Percentiles rank a stretch among this genome's conserved stretches.
Evolutionary conservation across 2,113 vertebrate species (phyloP).

Genomic region (Cyprinodon brontotheroides): DNA sequence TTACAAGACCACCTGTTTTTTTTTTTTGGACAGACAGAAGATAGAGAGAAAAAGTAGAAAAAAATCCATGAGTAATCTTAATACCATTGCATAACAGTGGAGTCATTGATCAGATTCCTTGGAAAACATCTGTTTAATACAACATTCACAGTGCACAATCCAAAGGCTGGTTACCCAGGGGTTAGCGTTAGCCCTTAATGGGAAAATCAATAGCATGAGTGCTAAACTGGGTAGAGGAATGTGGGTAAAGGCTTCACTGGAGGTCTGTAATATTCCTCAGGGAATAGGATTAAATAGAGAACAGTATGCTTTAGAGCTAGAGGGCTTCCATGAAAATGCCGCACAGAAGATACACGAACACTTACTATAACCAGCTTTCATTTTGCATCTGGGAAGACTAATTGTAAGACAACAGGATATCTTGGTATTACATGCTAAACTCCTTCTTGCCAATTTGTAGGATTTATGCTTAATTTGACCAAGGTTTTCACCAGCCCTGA

Average conservation of each 20-base stretch:
- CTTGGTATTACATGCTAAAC: not conserved
- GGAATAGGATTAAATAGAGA: slow-evolving; percentile 78
- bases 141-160: slow-evolving; percentile 68
- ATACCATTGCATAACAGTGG: slow-evolving; percentile 74
- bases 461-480: not conserved
- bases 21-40: slow-evolving; percentile 42
- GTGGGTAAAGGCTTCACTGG: slow-evolving; percentile 72
- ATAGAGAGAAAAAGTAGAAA: slow-evolving; percentile 20
- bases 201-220: slow-evolving; percentile 77
- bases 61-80: slow-evolving; percentile 68
- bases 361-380: slow-evolving; percentile 52
- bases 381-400: slow-evolving; percentile 22
- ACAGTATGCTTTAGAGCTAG: slow-evolving; percentile 72
- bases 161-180: slow-evolving; percentile 73
- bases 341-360: slow-evolving; percentile 61
- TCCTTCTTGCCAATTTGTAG: not conserved
- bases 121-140: slow-evolving; percentile 74
- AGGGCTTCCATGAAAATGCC: slow-evolving; percentile 74
- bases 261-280: slow-evolving; percentile 77
- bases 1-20: slow-evolving; percentile 86
- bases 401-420: slow-evolving; percentile 24
- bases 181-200: slow-evolving; percentile 79
- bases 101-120: slow-evolving; percentile 72
- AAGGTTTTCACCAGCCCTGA: not conserved
- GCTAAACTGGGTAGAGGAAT: slow-evolving; percentile 79